These are phyloP conservation scores for Aurelia coerulea DNA, from an alignment of 30 jellyfish, hydroid and myxozoan species.

Conservation along the genomic window DNA sequence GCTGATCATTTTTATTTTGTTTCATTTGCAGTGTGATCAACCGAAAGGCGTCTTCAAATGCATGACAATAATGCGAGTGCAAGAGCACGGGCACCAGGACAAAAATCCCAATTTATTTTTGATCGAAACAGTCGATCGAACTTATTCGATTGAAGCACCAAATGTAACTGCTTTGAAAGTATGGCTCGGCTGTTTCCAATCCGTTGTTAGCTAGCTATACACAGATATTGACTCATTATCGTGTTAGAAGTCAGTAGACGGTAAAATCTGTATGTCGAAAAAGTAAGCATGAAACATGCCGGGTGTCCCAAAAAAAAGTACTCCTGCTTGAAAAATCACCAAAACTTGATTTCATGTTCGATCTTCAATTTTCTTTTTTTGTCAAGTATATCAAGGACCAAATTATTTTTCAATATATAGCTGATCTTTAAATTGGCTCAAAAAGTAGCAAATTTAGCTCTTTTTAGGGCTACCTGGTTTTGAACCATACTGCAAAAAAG, in stretches of 20 bases:
- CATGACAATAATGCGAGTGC: conserved; percentile 55
- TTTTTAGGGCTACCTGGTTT: too few relatives aligned
- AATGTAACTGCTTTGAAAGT: conserved; percentile 60
- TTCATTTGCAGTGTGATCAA: conserved; percentile 63
- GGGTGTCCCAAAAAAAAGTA: too few relatives aligned
- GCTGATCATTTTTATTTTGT: too few relatives aligned
- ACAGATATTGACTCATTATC: background rate
- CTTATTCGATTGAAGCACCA: conserved; percentile 80
- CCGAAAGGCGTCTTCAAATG: conserved; percentile 90
- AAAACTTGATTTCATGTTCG: too few relatives aligned
- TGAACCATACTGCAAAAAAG: background rate
- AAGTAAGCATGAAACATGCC: background rate
- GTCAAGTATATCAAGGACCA: too few relatives aligned
- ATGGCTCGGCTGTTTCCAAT: conserved; percentile 82
- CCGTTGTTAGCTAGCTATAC: background rate
- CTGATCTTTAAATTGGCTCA: too few relatives aligned
- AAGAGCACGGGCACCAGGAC: conserved; percentile 64
- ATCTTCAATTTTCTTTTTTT: too few relatives aligned
- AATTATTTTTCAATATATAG: too few relatives aligned
- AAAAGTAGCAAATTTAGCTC: too few relatives aligned
- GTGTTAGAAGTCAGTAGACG: background rate
- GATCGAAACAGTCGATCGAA: conserved; percentile 74
- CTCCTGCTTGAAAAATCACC: too few relatives aligned
- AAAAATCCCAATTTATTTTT: conserved; percentile 60
- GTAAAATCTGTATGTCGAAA: background rate